Evolutionary conservation across 2,113 vertebrate genomes (phyloP), one percentile per base, ranked within the genome.

Genomic region (Laticauda laticaudata): DNA sequence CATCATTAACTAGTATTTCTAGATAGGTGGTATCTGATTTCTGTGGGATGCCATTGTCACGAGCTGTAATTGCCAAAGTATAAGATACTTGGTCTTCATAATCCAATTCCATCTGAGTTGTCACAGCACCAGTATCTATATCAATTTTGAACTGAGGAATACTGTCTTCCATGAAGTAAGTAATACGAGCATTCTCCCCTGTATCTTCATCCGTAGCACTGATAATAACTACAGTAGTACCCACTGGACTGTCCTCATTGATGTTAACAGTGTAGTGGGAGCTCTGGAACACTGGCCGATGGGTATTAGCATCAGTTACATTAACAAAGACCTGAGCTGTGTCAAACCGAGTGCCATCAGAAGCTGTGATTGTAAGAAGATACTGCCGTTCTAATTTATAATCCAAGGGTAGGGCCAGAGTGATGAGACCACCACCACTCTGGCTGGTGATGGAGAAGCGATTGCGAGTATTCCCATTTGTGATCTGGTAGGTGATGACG

Each of bases 51-150:
- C 99, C 99, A 0, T 99, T 99, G 94, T 99, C 99, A 0, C 98
- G 98, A 0, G 99, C 99, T 0, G 99, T 99, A 96, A 99, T 99
- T 95, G 99, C 99, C 34, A 99, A 94, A 0, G 99, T 99, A 61
- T 99, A 99, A 21, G 99, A 99, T 9, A 99, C 98, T 95, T 99
- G 99, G 96, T 99, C 99, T 94, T 99, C 99, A 0, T 99, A 99
- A 96, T 99, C 99, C 94, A 99, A 97, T 95, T 99, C 99, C 95
- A 98, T 99, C 96, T 98, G 98, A 0, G 99, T 99, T 86, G 99
- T 99, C 94, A 99, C 98, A 0, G 99, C 99, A 0, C 99, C 99
- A 0, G 98, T 98, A 94, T 99, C 98, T 0, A 98, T 29, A 0
- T 99, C 97, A 0, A 99, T 99, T 92, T 97, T 97, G 94, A 99